Base-by-base conservation (phyloP, 2,888 invertebrate genomes). In the Salpingus planirostris region DNA sequence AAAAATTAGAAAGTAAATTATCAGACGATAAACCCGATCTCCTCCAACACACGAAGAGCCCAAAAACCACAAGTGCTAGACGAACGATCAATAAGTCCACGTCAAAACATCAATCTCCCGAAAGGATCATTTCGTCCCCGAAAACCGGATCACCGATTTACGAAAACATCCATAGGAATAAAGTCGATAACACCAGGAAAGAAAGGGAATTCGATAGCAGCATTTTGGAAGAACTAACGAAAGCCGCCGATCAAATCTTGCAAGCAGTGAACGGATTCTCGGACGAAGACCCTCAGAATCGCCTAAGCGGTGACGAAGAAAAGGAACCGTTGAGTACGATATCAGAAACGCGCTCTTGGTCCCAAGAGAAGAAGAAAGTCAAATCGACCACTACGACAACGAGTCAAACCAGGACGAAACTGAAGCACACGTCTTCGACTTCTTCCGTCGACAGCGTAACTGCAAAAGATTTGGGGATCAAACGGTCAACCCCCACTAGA, bases 241-340 rank as follows among this genome's bases (percentile, higher is more conserved):
- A 67, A 49, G 72, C 70, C 28, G 74, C 74, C 34, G 73, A 75
- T 62, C 69, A 74, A 58, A 73, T 74, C 42, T 54, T 74, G 44
- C 52, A 71, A 63, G 71, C 72, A 13, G 70, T 74, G 11, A 67
- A 68, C 33, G 68, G 65, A 18, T 68, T 67, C 46, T 67, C 69
- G 8, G 70, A 72, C 43, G 73, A 71, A 35, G 64, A 65, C 13
- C 18, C 15, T 15, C 54, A 56, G 49, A 55, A 42, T 55, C 23
- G 5, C 5, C 6, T 18, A 8, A 23, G 11, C 5, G 63, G 38
- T 52, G 55, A 47, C 31, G 13, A 32, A 21, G 34, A 44, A 34
- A 39, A 49, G 42, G 33, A 43, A 29, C 50, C 49, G 11, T 43
- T 67, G 18, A 63, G 59, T 15, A 67, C 67, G 2, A 67, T 67